Conservation (phyloP, 2,113 vertebrate species). For the Lophius piscatorius region DNA sequence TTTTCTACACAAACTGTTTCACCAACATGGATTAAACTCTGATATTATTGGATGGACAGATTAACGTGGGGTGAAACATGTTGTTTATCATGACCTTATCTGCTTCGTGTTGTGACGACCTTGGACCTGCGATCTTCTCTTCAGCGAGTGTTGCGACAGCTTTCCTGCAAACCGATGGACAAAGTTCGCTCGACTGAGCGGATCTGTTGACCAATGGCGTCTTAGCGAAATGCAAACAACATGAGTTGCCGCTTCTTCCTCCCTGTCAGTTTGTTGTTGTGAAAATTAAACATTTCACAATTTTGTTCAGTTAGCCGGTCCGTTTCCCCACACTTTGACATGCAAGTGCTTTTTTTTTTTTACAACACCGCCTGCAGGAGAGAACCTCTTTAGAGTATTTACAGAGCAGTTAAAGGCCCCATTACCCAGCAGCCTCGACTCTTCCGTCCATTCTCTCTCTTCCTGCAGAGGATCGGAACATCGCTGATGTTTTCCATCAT, state of each 20-base stretch:
- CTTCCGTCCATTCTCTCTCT: no score
- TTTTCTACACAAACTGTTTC: no score
- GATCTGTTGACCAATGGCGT: conserved; percentile 7
- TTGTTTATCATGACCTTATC: background rate
- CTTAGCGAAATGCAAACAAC: conserved; percentile 41
- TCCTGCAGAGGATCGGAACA: no score
- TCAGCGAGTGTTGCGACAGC: conserved; percentile 5
- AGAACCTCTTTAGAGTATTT: background rate
- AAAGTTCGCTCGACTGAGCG: conserved; percentile 48
- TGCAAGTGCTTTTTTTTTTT: conserved; percentile 10
- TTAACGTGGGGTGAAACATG: background rate
- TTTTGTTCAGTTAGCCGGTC: conserved; percentile 13
- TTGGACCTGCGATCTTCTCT: conserved; percentile 3
- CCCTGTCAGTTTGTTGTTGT: conserved; percentile 10
- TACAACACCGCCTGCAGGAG: background rate
- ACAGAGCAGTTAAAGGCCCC: no score
- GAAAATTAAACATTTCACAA: conserved; percentile 50
- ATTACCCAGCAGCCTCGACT: no score
- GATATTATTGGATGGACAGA: background rate
- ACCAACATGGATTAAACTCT: no score
- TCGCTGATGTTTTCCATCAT: no score
- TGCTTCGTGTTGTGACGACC: conserved; percentile 16
- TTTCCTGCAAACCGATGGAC: conserved; percentile 52
- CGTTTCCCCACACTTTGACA: conserved; percentile 26
- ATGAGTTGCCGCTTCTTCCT: conserved; percentile 12